Evolutionary conservation across 2,113 vertebrate genomes (phyloP).

Genomic region (Psephotus haematonotus): DNA sequence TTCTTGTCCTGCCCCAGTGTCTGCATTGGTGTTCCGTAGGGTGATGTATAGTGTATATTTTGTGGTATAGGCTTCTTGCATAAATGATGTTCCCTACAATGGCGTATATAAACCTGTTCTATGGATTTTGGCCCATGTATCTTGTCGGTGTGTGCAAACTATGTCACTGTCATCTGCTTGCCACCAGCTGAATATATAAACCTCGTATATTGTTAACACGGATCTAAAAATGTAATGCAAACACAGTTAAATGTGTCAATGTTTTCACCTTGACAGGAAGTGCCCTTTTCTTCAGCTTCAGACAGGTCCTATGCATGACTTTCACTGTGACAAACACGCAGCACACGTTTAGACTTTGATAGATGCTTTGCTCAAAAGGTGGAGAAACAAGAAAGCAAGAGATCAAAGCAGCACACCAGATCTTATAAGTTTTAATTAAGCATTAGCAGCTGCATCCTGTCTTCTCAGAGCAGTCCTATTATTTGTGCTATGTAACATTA

Average conservation of each 20-base stretch:
- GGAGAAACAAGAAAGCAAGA: not conserved
- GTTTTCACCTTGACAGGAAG: not conserved
- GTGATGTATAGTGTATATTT: not conserved
- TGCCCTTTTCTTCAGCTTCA: not conserved
- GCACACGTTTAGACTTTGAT: not conserved
- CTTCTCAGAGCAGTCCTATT: conserved; percentile 31
- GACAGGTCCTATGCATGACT: not conserved
- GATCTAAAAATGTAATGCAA: not conserved
- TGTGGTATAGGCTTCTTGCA: not conserved
- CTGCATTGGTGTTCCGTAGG: not conserved
- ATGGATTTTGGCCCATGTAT: not conserved
- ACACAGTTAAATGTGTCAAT: not conserved
- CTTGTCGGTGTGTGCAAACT: not conserved
- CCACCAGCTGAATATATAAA: not conserved
- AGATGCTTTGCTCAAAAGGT: conserved; percentile 28
- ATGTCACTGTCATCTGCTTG: not conserved
- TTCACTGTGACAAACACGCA: not conserved
- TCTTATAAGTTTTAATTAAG: conserved; percentile 64
- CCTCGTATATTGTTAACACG: not conserved
- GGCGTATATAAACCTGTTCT: not conserved
- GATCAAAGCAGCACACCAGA: conserved; percentile 45
- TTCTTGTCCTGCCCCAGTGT: not conserved
- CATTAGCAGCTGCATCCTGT: conserved; percentile 50
- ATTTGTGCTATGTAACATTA: conserved; percentile 51
- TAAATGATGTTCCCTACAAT: not conserved